Evolutionary conservation across 2,888 invertebrate species (phyloP).

Genomic region (Teleogryllus oceanicus): DNA sequence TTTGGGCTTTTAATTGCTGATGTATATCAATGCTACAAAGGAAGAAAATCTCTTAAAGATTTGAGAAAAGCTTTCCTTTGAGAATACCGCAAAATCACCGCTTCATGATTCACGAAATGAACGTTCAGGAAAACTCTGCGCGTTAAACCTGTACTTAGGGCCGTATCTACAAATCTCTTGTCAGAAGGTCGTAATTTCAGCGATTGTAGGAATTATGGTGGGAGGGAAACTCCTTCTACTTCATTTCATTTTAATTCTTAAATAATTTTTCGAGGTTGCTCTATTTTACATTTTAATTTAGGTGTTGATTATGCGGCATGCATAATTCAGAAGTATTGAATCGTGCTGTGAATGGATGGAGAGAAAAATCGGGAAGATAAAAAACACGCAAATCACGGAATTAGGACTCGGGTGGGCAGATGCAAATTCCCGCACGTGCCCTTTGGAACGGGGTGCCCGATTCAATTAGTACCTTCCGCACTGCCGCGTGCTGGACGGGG

Average conservation of each 20-base stretch:
- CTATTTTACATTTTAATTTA: conserved; percentile 1
- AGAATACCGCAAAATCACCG: no score
- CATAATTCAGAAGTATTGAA: conserved; percentile 10
- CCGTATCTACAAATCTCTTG: no score
- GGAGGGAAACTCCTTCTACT: not conserved
- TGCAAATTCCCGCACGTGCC: conserved; percentile 4
- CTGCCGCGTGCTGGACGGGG: not conserved
- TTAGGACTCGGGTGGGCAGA: not conserved
- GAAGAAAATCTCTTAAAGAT: no score
- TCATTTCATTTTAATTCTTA: conserved; percentile 10
- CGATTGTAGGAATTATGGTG: not conserved
- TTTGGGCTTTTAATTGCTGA: no score
- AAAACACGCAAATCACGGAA: conserved; percentile 10
- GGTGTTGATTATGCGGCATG: conserved; percentile 3
- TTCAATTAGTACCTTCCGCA: conserved; percentile 18
- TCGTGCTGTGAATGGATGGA: not conserved
- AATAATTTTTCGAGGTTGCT: not conserved
- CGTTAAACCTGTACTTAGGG: no score
- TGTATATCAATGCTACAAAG: no score
- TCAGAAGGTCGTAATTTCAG: not conserved
- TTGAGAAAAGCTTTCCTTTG: no score
- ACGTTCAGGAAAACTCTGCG: no score
- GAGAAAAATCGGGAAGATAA: conserved; percentile 2
- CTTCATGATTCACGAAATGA: no score
- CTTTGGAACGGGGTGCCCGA: not conserved